Evolutionary conservation across 2,888 invertebrate genomes (phyloP), one percentile per base, ranked within the genome.

Genomic region (Oegoconia quadripuncta): DNA sequence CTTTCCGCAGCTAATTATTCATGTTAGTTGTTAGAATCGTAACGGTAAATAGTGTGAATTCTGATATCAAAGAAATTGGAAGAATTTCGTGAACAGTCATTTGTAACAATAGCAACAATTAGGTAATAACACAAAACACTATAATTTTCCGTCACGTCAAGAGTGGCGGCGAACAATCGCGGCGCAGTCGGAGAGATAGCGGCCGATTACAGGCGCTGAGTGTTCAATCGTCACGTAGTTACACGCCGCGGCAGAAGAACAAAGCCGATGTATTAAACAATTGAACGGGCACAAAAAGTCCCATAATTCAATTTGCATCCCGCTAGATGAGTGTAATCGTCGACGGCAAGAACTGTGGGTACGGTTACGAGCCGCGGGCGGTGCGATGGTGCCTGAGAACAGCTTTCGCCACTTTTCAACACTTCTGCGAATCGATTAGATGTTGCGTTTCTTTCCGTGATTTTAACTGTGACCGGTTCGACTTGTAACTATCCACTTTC

Each of bases 251-350:
- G 74, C 74, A 63, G 61, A 65, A 79, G 74, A 83, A 87, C 86
- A 87, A 86, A 86, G 86, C 71, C 58, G 42, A 46, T 55, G 58
- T 64, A 71, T 75, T 70, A 77, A 78, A 84, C 84, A 83, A 86
- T 81, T 78, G 83, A 77, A 77, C 70, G 55, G 59, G 63, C 65
- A 78, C 74, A 86, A 86, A 83, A 83, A 86, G 80, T 84, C 81
- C 69, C 84, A 86, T 87, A 86, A 87, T 86, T 86, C 80, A 84
- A 87, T 87, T 86, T 87, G 86, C 87, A 84, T 87, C 76, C 74
- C 74, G 81, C 83, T 83, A 84, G 81, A 83, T 73, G 74, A 74
- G 71, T 71, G 73, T 77, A 77, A 77, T 80, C 67, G 74, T 68
- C 57, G 65, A 41, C 52, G 44, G 44, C 54, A 72, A 75, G 73